Conservation (phyloP, 2,888 invertebrate genomes). For the Eupsilia transversa region DNA sequence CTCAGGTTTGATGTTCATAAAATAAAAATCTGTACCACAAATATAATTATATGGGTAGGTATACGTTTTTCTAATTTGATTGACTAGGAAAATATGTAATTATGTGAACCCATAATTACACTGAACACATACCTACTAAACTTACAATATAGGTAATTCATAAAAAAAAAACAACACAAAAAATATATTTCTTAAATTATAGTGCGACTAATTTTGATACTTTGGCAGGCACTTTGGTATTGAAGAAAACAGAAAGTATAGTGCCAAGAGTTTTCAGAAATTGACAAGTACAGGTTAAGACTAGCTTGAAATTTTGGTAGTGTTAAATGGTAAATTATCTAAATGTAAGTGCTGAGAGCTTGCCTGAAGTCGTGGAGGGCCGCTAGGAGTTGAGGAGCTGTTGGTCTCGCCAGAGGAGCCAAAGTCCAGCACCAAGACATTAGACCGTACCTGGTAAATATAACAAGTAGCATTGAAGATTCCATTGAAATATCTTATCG, state of each 20-base stretch:
- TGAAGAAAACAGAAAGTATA: constrained; percentile 66
- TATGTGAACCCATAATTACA: background rate
- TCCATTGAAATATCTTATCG: background rate
- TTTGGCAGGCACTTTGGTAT: constrained; percentile 85
- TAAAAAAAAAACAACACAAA: background rate
- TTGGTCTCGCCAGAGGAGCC: constrained; percentile 92
- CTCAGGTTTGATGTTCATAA: background rate
- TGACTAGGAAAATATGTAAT: constrained; percentile 2
- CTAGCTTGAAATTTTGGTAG: constrained; percentile 52
- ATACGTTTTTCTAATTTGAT: background rate
- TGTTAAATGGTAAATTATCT: constrained; percentile 59
- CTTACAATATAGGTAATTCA: too few species aligned
- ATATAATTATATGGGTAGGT: too few species aligned
- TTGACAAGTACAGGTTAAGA: constrained; percentile 62
- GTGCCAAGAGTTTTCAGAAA: constrained; percentile 65
- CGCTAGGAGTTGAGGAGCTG: constrained; percentile 93
- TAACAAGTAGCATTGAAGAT: background rate
- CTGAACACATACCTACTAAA: background rate
- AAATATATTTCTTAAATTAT: constrained; percentile 29
- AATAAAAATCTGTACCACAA: background rate
- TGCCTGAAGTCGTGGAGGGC: constrained; percentile 94
- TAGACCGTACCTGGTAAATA: constrained; percentile 91
- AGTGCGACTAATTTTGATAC: constrained; percentile 57
- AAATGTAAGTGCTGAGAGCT: constrained; percentile 93
- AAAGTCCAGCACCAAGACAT: constrained; percentile 95